Evolutionary conservation across 2,888 invertebrate genomes (phyloP).

Genomic region (Sinotaia quadrata): DNA sequence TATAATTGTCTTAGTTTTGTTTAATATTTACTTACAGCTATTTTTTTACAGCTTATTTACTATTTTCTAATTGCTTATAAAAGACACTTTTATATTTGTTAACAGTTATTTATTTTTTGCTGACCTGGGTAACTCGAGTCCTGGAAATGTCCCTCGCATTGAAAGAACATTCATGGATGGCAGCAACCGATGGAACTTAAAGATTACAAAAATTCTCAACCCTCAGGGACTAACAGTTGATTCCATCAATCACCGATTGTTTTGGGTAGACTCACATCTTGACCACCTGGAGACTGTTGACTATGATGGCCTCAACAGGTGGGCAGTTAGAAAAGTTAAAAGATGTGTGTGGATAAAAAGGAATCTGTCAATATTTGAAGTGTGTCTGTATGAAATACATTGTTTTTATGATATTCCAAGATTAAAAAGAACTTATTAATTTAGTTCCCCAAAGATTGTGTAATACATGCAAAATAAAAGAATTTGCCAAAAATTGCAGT

Average conservation of each 20-base stretch:
- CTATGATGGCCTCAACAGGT: conserved; percentile 88
- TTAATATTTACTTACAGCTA: no score
- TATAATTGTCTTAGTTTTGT: no score
- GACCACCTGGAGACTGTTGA: conserved; percentile 97
- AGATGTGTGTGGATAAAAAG: neutral
- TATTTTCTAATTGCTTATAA: no score
- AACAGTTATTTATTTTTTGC: conserved; percentile 76
- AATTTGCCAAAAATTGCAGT: no score
- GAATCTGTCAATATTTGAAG: no score
- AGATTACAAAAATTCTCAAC: conserved; percentile 93
- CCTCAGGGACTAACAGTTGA: conserved; percentile 94
- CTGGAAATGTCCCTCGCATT: conserved; percentile 79
- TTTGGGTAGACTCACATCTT: conserved; percentile 95
- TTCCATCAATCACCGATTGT: conserved; percentile 89
- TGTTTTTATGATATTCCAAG: no score
- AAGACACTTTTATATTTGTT: no score
- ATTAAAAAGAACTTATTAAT: no score
- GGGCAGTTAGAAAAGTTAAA: conserved; percentile 9
- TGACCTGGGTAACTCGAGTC: conserved; percentile 74
- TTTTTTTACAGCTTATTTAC: no score
- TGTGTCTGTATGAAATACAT: no score
- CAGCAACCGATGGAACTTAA: conserved; percentile 78
- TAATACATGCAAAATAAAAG: no score
- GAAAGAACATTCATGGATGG: conserved; percentile 87
- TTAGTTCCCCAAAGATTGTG: no score